Conservation (phyloP, 2,888 invertebrate species). For the Torymus texanus region DNA sequence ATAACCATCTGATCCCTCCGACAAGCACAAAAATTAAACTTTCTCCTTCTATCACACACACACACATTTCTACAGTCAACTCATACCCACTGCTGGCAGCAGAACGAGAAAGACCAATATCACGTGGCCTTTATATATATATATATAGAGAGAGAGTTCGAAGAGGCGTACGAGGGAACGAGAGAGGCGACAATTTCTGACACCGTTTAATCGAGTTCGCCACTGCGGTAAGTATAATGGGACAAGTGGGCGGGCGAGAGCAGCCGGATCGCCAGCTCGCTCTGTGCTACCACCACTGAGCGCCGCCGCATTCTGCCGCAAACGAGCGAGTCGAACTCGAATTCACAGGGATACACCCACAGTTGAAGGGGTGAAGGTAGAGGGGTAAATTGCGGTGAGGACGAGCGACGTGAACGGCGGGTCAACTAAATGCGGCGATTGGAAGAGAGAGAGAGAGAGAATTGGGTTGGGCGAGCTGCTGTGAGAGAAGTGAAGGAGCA, state of each 20-base stretch:
- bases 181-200: slow-evolving; percentile 13
- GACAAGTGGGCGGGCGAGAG: not conserved
- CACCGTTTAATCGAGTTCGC: slow-evolving; percentile 21
- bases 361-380: not conserved
- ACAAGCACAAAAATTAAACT: not conserved
- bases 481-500: too few species aligned
- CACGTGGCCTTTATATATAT: too few species aligned
- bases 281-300: too few species aligned
- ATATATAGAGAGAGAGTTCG: too few species aligned
- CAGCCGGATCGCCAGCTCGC: not conserved
- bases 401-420: not conserved
- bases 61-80: too few species aligned
- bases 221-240: slow-evolving; percentile 4
- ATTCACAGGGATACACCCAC: slow-evolving; percentile 12
- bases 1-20: not conserved
- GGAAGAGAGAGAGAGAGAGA: not conserved
- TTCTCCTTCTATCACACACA: too few species aligned
- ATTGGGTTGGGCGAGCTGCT: not conserved
- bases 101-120: not conserved
- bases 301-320: slow-evolving; percentile 7
- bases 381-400: slow-evolving; percentile 9
- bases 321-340: slow-evolving; percentile 34
- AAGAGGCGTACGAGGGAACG: too few species aligned
- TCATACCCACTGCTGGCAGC: too few species aligned
- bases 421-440: not conserved